A percentile compares a stretch with the other conserved stretches of the same genome.
phyloP scores from a whole-genome alignment of 2,113 vertebrate genomes.

The Pomatostomus ruficeps region DNA sequence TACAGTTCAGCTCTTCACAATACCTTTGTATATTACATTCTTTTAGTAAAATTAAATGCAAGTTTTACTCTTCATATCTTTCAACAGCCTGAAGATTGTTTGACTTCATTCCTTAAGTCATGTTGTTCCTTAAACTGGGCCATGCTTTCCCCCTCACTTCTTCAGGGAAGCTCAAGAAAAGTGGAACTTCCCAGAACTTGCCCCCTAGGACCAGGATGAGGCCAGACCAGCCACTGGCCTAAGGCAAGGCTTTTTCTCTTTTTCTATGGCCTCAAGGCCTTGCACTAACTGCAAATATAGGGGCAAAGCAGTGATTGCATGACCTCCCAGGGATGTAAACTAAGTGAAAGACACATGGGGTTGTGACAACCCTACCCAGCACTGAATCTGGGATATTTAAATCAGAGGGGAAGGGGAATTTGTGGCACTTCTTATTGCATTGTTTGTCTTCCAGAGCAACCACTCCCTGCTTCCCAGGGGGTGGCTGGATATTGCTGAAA shows the following conservation, averaged over 20 bases:
- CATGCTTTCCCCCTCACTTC: neutral
- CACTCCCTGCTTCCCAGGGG: rapidly evolving
- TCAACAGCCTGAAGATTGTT: neutral
- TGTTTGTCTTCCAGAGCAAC: neutral
- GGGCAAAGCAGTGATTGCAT: neutral
- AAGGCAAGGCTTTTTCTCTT: neutral
- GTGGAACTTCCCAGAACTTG: neutral
- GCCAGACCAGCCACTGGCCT: neutral
- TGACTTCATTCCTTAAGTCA: neutral
- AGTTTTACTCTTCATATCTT: neutral
- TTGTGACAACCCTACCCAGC: neutral
- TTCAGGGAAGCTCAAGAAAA: neutral
- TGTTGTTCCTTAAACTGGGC: neutral
- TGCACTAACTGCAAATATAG: neutral
- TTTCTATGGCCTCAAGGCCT: neutral
- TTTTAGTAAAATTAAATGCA: neutral
- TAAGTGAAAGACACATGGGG: rapidly evolving
- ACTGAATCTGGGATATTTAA: neutral
- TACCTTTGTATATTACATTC: neutral
- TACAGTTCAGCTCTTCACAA: neutral
- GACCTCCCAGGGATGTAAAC: neutral
- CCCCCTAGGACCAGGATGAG: neutral
- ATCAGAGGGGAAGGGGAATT: neutral
- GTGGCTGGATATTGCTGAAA: neutral
- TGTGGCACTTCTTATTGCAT: neutral